phyloP scores from a whole-genome alignment of 2,113 vertebrate genomes.

The Erinaceus europaeus region DNA sequence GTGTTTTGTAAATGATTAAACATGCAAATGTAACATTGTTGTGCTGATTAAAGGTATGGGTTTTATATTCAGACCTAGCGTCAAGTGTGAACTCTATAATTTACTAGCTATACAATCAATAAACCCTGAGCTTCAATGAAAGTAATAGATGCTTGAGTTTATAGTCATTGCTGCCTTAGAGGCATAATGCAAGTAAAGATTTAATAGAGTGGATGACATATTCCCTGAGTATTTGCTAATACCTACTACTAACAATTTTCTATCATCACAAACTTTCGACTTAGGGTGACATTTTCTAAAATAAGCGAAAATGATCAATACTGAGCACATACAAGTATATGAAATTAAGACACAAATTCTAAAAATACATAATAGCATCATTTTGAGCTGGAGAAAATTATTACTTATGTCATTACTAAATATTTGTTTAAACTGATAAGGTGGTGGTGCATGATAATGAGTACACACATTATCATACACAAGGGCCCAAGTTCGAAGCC shows the following conservation, averaged over 20 bases:
- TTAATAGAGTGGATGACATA: background rate
- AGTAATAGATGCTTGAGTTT: background rate
- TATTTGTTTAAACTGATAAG: slow-evolving; percentile 32
- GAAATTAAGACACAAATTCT: slow-evolving; percentile 21
- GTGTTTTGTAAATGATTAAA: background rate
- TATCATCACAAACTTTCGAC: slow-evolving; percentile 29
- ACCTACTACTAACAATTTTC: slow-evolving; percentile 33
- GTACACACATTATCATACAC: no score
- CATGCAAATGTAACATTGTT: background rate
- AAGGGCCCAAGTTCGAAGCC: no score
- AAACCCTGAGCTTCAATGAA: slow-evolving; percentile 8
- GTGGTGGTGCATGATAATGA: no score
- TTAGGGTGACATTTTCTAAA: slow-evolving; percentile 34
- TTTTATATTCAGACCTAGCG: background rate
- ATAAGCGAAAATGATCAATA: slow-evolving; percentile 13
- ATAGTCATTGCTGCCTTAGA: background rate
- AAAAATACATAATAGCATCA: background rate
- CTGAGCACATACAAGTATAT: background rate
- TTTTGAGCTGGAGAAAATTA: slow-evolving; percentile 26
- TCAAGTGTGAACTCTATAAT: slow-evolving; percentile 5
- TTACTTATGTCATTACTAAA: slow-evolving; percentile 11
- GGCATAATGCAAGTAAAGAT: background rate
- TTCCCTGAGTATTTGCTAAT: background rate
- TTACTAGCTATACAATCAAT: background rate
- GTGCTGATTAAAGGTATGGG: background rate